Evolutionary conservation across 2,113 vertebrate species (phyloP), one percentile per base, ranked within the genome.

Genomic region (Ancistrus triradiatus): DNA sequence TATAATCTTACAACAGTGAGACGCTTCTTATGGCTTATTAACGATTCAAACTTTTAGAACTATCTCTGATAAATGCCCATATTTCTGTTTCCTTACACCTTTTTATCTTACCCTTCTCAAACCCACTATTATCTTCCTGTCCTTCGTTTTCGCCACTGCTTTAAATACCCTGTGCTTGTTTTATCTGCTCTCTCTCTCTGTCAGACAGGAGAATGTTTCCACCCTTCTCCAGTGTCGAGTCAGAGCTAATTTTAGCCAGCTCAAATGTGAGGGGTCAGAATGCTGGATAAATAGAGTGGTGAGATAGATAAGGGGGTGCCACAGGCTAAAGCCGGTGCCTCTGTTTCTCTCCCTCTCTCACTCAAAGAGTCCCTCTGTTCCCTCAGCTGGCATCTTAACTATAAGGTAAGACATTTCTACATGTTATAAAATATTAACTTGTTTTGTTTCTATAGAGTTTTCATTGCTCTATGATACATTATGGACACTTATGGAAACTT

Each of bases 261-360:
- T 83, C 79, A 88, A 88, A 89, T 88, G 86, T 87, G 82, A 89
- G 81, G 84, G 85, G 86, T 88, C 86, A 88, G 65, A 82, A 84
- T 78, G 77, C 72, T 74, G 78, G 84, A 89, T 89, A 87, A 87
- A 87, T 85, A 85, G 78, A 76, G 78, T 79, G 43, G 68, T 57
- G 67, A 24, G 65, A 31, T 1, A 42, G 51, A 35, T 44, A 35
- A 43, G 62, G 6, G 51, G 72, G n/a, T 69, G 78, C 83, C 79
- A 72, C 80, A 68, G 83, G 82, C 78, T 73, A 17, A 78, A 81
- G 55, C 76, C 59, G 28, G 80, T 77, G n/a, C n/a, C n/a, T n/a
- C n/a, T 74, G 80, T 78, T 28, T 56, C 57, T 43, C 51, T 47
- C 44, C 35, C 33, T 52, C 66, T 60, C 48, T 35, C 35, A 43